These are phyloP conservation scores for Neotragus moschatus DNA, from an alignment of 2,113 vertebrate species.

Conservation along the genomic window DNA sequence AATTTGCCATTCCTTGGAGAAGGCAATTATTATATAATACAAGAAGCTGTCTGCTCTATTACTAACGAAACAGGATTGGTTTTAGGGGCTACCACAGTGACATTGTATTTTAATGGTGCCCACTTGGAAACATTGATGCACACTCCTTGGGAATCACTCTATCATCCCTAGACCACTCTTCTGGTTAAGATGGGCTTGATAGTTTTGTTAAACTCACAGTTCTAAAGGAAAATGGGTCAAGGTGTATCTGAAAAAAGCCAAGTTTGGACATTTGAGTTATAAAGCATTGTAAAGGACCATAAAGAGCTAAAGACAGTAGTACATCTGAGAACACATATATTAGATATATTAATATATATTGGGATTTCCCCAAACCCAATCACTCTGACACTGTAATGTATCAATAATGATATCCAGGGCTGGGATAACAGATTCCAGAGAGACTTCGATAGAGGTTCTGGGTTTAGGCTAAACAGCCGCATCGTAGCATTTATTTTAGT, in stretches of 20 bases:
- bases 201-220: background rate
- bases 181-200: background rate
- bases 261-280: background rate
- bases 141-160: background rate
- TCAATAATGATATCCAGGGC: slow-evolving; percentile 3
- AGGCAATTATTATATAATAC: slow-evolving; percentile 52
- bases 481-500: slow-evolving; percentile 58
- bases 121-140: background rate
- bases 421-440: slow-evolving; percentile 33
- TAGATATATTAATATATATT: background rate
- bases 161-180: background rate
- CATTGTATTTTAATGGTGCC: background rate
- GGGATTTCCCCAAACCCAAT: background rate
- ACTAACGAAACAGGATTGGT: slow-evolving; percentile 28
- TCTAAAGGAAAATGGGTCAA: background rate
- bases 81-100: background rate
- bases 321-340: background rate
- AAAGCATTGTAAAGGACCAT: background rate
- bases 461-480: slow-evolving; percentile 49
- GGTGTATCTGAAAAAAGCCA: background rate
- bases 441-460: slow-evolving; percentile 48
- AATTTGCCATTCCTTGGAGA: slow-evolving; percentile 68
- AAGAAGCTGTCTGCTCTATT: slow-evolving; percentile 49
- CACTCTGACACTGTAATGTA: background rate
- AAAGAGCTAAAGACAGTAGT: background rate